phyloP scores from a whole-genome alignment of 2,113 vertebrate genomes.

The Nannobrachium achirus region DNA sequence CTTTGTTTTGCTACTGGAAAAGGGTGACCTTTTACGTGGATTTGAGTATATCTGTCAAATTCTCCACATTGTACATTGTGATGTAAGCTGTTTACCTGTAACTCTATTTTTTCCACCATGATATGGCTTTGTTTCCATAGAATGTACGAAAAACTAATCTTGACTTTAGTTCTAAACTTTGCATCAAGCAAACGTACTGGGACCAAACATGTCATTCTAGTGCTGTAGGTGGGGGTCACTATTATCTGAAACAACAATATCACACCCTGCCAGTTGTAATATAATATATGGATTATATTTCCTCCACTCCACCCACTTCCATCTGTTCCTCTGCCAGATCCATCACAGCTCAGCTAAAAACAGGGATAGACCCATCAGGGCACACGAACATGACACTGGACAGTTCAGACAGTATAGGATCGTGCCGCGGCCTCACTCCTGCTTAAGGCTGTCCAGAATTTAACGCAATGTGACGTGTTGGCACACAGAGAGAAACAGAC shows the following conservation, averaged over 20 bases:
- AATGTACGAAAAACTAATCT: neutral
- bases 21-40: too few species aligned
- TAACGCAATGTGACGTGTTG: slow-evolving; percentile 69
- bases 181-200: neutral
- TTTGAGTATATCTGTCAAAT: too few species aligned
- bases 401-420: slow-evolving; percentile 51
- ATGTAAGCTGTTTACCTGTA: too few species aligned
- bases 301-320: slow-evolving; percentile 23
- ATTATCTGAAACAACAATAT: slow-evolving; percentile 37
- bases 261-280: slow-evolving; percentile 37
- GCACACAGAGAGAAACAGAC: slow-evolving; percentile 65
- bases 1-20: too few species aligned
- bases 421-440: slow-evolving; percentile 58
- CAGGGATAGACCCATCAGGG: slow-evolving; percentile 47
- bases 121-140: neutral
- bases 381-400: slow-evolving; percentile 65
- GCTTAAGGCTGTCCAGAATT: slow-evolving; percentile 61
- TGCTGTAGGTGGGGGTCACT: slow-evolving; percentile 22
- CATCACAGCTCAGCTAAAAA: slow-evolving; percentile 47
- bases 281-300: slow-evolving; percentile 48
- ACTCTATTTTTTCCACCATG: too few species aligned
- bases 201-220: neutral
- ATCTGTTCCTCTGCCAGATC: slow-evolving; percentile 32
- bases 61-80: too few species aligned
- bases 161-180: neutral